Conservation (phyloP, 2,888 invertebrate genomes). For the Torymus aiolomorphi region DNA sequence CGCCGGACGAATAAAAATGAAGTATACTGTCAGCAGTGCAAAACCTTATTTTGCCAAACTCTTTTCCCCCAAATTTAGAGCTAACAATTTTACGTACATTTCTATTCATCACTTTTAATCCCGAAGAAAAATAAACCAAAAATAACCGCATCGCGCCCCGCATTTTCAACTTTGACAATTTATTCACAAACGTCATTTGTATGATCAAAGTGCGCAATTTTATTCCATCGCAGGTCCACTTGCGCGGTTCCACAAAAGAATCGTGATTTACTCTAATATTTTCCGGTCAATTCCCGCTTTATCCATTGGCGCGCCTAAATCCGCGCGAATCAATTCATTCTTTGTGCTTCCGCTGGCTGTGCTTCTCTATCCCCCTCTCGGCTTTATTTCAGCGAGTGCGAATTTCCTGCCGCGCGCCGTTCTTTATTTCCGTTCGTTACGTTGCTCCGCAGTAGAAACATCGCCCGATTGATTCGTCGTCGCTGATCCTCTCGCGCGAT, state of each 20-base stretch:
- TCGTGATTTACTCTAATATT: slow-evolving; percentile 33
- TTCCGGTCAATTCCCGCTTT: slow-evolving; percentile 36
- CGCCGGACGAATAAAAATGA: no score
- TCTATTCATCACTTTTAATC: no score
- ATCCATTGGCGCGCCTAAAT: slow-evolving; percentile 11
- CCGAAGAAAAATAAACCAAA: no score
- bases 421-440: slow-evolving; percentile 25
- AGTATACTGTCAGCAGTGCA: no score
- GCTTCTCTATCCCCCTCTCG: not conserved
- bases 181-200: no score
- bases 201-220: not conserved
- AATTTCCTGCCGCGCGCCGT: not conserved
- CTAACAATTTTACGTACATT: no score
- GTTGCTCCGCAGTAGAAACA: not conserved
- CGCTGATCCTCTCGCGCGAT: no score
- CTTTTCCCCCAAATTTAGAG: no score
- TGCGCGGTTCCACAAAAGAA: slow-evolving; percentile 25
- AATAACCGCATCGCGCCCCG: no score
- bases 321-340: slow-evolving; percentile 29
- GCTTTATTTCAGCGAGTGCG: slow-evolving; percentile 19
- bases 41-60: no score
- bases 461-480: no score
- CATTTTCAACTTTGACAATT: no score
- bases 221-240: slow-evolving; percentile 11
- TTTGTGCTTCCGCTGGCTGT: not conserved